A percentile compares a stretch with the other conserved stretches of the same genome.
phyloP scores from a whole-genome alignment of 2,797 vertebrate species.

The Trachurus trachurus region DNA sequence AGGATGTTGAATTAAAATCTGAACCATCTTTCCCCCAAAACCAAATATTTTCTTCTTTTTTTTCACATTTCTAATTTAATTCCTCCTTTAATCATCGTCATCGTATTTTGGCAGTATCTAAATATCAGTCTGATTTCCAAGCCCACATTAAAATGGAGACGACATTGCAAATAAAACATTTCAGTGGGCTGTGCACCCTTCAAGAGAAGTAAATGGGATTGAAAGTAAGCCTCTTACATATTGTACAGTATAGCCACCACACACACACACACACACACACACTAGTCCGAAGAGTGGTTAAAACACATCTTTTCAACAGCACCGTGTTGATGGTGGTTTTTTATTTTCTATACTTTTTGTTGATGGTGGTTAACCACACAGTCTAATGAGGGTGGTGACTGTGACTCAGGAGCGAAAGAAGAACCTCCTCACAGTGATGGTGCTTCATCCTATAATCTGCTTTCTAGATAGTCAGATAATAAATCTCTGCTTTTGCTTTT shows the following conservation, averaged over 20 bases:
- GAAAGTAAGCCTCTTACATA: background rate
- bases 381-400: background rate
- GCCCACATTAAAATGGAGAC: background rate
- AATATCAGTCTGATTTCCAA: background rate
- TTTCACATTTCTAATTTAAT: background rate
- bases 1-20: background rate
- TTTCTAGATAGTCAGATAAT: background rate
- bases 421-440: background rate
- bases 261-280: background rate
- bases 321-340: conserved; percentile 13
- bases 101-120: background rate
- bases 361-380: conserved; percentile 20
- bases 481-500: background rate
- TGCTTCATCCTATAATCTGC: background rate
- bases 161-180: background rate
- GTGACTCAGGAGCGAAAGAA: background rate
- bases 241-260: background rate
- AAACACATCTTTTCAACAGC: conserved; percentile 1
- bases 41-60: background rate
- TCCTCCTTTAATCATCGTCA: background rate
- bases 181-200: background rate
- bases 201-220: background rate
- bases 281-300: background rate
- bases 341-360: background rate
- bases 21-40: too few species aligned